Conservation (phyloP, 2,797 vertebrate genomes). For the Urocyon cinereoargenteus region DNA sequence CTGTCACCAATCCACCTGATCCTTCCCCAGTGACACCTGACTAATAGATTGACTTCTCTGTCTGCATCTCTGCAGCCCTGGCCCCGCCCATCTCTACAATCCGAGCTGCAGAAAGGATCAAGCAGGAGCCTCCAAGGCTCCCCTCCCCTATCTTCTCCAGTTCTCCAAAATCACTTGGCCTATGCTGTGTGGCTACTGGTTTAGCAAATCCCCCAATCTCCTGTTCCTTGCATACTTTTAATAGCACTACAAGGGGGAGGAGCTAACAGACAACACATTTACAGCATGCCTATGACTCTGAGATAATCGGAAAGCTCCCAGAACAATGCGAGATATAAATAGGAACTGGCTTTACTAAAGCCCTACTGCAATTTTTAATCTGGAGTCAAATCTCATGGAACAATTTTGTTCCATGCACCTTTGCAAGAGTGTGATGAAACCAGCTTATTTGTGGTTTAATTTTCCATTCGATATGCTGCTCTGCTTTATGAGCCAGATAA, state of each 20-base stretch:
- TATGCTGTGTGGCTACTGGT: background rate
- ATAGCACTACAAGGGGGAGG: background rate
- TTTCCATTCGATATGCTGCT: conserved; percentile 43
- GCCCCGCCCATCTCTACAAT: background rate
- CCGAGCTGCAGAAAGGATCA: background rate
- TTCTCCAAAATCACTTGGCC: background rate
- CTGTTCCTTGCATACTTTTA: background rate
- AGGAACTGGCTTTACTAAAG: background rate
- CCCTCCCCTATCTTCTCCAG: background rate
- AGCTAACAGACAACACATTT: background rate
- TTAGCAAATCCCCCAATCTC: background rate
- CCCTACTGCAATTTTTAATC: background rate
- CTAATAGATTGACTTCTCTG: background rate
- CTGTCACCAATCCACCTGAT: background rate
- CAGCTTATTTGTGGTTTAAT: background rate
- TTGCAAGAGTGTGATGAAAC: conserved; percentile 40
- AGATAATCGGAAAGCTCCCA: background rate
- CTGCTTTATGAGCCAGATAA: background rate
- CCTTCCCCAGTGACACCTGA: background rate
- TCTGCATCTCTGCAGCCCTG: background rate
- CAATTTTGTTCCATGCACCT: background rate
- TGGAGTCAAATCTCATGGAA: background rate
- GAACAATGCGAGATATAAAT: background rate
- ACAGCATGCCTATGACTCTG: background rate
- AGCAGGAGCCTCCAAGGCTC: too few species aligned